Evolutionary conservation across 1,140 invertebrate species (phyloP), one percentile per base, ranked within the genome.

Genomic region (Orchesella cincta): DNA sequence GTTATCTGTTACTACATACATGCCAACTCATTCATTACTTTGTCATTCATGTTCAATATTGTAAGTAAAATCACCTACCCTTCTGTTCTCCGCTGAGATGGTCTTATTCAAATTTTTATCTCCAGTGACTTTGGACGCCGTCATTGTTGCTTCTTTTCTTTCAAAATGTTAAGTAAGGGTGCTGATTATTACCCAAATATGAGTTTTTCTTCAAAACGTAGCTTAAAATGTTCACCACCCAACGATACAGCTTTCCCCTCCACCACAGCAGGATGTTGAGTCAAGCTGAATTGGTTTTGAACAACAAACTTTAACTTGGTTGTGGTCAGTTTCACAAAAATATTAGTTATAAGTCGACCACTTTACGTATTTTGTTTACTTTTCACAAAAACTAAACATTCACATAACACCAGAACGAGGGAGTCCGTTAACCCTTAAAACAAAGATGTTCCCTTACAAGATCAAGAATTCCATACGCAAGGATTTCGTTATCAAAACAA

Each of bases 71-170:
- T 5, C 1, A 39, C 16, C 75, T 72, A 78, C 77, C 77, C 77
- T 52, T 72, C 77, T 52, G 26, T 74, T 78, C 51, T 78, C 77
- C 23, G 77, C 73, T 28, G 71, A 46, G 23, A 51, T 73, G 23
- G 35, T 73, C 46, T 78, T 78, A 73, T 62, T 78, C 18, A 75
- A 62, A 62, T 74, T 78, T 36, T 78, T 78, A 62, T 78, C 77
- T 31, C 73, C 77, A 28, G 52, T 57, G 20, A 77, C 76, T 78
- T 74, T 75, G 31, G 57, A 74, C 5, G 77, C 77, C 73, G 77
- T 78, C 77, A 78, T 78, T 16, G 23, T 78, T 67, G 28, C 62
- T 46, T 46, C 39, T n/a, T n/a, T n/a, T 46, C 39, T 46, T 20
- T 46, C 39, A 20, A 46, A 46, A 12, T 12, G 8, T 46, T n/a